A percentile compares a stretch with the other conserved stretches of the same genome.
Evolutionary conservation across 2,797 vertebrate genomes (phyloP).

Genomic region (Hafferia zeledoni): DNA sequence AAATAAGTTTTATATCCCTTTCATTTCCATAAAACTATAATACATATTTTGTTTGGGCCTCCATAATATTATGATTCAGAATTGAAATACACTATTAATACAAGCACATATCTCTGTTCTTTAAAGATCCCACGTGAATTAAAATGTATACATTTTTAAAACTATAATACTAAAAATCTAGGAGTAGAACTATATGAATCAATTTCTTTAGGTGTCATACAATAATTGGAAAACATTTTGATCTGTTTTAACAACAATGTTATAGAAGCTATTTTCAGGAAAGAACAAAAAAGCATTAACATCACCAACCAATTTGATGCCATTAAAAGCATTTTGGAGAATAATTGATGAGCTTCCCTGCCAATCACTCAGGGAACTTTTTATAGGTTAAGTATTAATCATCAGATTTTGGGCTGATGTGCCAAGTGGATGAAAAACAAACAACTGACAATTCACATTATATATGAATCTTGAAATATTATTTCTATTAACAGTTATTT

Average conservation of each 20-base stretch:
- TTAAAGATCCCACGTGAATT: background rate
- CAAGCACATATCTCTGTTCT: background rate
- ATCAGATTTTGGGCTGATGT: background rate
- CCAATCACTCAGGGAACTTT: background rate
- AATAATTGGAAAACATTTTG: background rate
- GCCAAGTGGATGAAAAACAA: background rate
- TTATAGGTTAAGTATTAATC: background rate
- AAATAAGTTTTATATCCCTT: background rate
- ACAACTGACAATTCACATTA: background rate
- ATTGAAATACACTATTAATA: background rate
- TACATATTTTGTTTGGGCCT: background rate
- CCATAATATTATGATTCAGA: background rate
- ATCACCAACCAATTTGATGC: background rate
- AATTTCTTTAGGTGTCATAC: background rate
- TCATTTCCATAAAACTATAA: background rate
- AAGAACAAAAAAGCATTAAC: background rate
- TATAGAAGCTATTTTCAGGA: background rate
- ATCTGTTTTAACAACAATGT: background rate
- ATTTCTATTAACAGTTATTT: background rate
- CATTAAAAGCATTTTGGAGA: slow-evolving; percentile 29
- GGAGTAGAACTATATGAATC: background rate
- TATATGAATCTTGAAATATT: background rate
- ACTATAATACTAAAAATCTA: background rate
- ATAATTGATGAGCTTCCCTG: background rate
- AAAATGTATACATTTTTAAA: background rate